Conservation (phyloP, 1,140 invertebrate species). For the Delia radicum region DNA sequence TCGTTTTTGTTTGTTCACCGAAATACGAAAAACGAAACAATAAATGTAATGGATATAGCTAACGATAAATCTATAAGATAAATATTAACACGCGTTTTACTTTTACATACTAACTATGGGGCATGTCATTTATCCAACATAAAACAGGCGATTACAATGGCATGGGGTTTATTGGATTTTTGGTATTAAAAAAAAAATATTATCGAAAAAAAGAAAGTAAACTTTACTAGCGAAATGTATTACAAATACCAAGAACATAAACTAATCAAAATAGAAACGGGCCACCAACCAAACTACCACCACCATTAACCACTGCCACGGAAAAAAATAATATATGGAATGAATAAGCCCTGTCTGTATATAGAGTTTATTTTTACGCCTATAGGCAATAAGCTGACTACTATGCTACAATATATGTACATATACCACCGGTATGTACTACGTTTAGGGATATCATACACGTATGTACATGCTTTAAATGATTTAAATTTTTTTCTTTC, state of each 20-base stretch:
- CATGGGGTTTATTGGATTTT: not conserved
- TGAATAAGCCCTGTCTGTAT: not conserved
- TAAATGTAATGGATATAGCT: conserved; percentile 10
- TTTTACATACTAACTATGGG: not conserved
- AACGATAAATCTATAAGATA: conserved; percentile 15
- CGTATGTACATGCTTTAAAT: not conserved
- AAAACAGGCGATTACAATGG: not conserved
- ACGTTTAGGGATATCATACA: not conserved
- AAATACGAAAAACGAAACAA: too few species aligned
- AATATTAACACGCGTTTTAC: not conserved
- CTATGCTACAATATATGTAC: not conserved
- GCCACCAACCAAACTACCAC: not conserved
- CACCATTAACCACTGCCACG: not conserved
- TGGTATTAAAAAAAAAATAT: not conserved
- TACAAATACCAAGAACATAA: not conserved
- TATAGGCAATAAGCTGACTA: not conserved
- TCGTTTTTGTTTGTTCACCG: too few species aligned
- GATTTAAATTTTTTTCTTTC: conserved; percentile 14
- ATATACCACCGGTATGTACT: not conserved
- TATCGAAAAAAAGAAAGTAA: not conserved
- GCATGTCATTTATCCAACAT: too few species aligned
- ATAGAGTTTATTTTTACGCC: not conserved
- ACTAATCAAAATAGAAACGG: not conserved
- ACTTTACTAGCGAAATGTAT: not conserved
- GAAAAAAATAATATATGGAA: not conserved